Percentiles rank a stretch among this genome's conserved stretches.
Evolutionary conservation across 2,113 vertebrate genomes (phyloP).

Genomic region (Capreolus pygargus): DNA sequence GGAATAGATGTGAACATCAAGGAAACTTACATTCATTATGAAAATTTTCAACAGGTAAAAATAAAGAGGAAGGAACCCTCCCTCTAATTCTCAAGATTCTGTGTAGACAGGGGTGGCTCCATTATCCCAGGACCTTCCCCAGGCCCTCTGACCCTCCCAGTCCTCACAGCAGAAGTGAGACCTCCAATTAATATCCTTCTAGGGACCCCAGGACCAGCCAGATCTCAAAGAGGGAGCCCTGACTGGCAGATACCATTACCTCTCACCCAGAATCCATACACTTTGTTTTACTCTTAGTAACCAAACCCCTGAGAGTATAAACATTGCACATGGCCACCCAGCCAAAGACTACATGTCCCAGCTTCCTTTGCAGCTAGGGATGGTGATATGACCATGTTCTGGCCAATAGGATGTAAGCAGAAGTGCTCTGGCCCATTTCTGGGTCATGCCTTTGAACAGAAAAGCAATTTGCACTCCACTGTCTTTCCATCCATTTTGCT

Average conservation of each 20-base stretch:
- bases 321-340: background rate
- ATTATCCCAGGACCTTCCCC: background rate
- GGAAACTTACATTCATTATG: background rate
- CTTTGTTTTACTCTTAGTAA: background rate
- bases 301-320: background rate
- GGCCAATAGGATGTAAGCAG: background rate
- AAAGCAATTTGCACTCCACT: background rate
- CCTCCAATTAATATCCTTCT: background rate
- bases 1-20: background rate
- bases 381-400: background rate
- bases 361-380: background rate
- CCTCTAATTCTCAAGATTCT: background rate
- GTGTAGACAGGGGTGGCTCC: background rate
- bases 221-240: background rate
- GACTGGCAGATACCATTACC: background rate
- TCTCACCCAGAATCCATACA: background rate
- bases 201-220: background rate
- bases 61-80: background rate
- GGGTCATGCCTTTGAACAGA: background rate
- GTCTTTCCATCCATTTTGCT: background rate
- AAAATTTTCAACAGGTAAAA: background rate
- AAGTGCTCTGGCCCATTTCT: background rate
- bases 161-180: background rate
- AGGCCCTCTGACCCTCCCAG: background rate
- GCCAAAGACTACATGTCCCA: slow-evolving; percentile 57